Evolutionary conservation across 2,888 invertebrate species (phyloP).

Genomic region (Macaria liturata): DNA sequence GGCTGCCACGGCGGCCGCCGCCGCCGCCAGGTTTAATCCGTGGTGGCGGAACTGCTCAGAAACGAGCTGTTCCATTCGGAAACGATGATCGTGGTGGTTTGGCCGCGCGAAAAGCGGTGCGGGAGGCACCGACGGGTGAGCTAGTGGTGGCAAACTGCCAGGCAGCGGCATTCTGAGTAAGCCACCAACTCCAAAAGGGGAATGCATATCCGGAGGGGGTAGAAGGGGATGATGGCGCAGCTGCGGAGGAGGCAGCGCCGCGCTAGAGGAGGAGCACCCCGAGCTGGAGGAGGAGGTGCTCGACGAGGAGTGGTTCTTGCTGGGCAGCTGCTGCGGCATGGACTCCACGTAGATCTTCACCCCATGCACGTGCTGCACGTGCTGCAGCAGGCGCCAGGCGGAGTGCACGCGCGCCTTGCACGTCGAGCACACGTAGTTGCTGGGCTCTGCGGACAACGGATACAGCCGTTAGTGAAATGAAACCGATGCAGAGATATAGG

Average conservation of each 20-base stretch:
- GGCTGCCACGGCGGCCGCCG: conserved; percentile 87
- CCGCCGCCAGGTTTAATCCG: conserved; percentile 89
- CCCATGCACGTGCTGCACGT: conserved; percentile 96
- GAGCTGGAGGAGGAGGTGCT: conserved; percentile 84
- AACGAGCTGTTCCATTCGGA: conserved; percentile 92
- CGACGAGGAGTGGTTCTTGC: conserved; percentile 81
- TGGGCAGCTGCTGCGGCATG: conserved; percentile 65
- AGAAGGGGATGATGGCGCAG: conserved; percentile 87
- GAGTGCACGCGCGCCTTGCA: conserved; percentile 96
- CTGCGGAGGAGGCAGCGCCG: conserved; percentile 84
- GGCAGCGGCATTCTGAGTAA: conserved; percentile 90
- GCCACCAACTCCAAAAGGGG: conserved; percentile 89
- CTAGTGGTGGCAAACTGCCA: conserved; percentile 83
- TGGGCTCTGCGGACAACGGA: conserved; percentile 90
- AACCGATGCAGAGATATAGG: conserved; percentile 71
- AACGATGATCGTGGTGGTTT: conserved; percentile 89
- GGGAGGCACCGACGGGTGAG: conserved; percentile 88
- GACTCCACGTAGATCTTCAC: conserved; percentile 95
- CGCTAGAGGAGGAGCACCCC: conserved; percentile 78
- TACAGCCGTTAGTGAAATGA: conserved; percentile 46
- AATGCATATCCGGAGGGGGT: conserved; percentile 89
- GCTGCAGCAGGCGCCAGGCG: conserved; percentile 98
- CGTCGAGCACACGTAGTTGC: conserved; percentile 96
- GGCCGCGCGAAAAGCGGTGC: conserved; percentile 90
- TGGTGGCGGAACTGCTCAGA: conserved; percentile 92